These are phyloP conservation scores for Trochalopteron elliotii DNA, from an alignment of 2,113 vertebrate species.

Conservation along the genomic window DNA sequence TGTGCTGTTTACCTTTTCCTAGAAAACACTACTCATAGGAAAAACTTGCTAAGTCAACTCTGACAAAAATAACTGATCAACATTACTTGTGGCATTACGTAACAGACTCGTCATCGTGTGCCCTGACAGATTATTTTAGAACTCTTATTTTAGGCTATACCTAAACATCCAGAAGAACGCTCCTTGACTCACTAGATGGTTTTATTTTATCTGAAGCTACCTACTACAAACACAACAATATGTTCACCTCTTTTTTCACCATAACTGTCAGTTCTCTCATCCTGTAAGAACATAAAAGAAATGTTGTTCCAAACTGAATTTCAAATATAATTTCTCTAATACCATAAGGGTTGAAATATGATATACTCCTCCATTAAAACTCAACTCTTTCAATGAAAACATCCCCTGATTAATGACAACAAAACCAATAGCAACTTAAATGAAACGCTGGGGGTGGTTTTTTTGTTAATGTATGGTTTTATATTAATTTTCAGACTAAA, in stretches of 20 bases:
- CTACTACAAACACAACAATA: neutral
- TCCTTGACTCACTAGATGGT: neutral
- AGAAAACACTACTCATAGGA: constrained; percentile 7
- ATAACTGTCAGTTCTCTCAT: neutral
- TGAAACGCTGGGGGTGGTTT: neutral
- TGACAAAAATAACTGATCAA: constrained; percentile 28
- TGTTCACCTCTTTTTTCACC: neutral
- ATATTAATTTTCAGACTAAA: neutral
- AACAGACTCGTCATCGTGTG: neutral
- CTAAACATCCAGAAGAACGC: neutral
- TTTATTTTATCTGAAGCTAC: neutral
- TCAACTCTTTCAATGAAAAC: neutral
- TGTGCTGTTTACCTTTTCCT: neutral
- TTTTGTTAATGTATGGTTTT: neutral
- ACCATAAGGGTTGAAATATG: neutral
- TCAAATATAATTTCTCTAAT: neutral
- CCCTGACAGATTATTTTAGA: constrained; percentile 40
- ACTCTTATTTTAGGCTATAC: neutral
- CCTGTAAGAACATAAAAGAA: neutral
- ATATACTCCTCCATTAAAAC: neutral
- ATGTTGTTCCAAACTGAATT: neutral
- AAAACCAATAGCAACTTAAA: neutral
- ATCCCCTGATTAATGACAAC: neutral
- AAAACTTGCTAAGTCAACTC: constrained; percentile 41
- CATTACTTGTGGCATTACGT: constrained; percentile 8